Evolutionary conservation across 30 jellyfish, hydroid and myxozoan genomes (phyloP), one percentile per base, ranked within the genome.

Genomic region (Chironex yamaguchii): DNA sequence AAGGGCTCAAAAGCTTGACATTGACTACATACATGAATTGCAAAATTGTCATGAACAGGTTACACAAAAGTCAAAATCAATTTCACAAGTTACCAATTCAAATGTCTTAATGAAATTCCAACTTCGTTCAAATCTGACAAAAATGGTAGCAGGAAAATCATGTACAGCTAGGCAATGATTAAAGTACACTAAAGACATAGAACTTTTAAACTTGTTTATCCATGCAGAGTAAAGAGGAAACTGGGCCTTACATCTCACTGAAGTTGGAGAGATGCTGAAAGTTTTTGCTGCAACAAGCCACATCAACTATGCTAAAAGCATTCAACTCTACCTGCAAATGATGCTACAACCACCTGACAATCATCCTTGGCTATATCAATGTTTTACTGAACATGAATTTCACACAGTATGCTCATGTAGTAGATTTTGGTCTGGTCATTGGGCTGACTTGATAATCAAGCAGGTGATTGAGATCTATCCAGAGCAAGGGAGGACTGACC

Each of bases 231-330:
- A 89, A 54, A 82, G 89, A 28, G 92, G 92, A 24, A 74, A 82
- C 65, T 82, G 90, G 82, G 42, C 25, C 36, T 51, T 62, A 32
- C 82, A 82, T 54, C 90, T 82, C 49, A 34, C n/a, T 30, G 80
- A 79, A n/a, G 81, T 82, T 3, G 22, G 90, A 22, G 29, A 62
- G 49, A 85, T 85, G 93, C 25, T 85, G 34, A 85, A 76, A 49
- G 58, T 75, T 21, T 85, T 75, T 62, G 95, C 92, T 67, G 92
- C 93, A 25, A 33, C 95, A 20, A 93, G 92, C 33, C 88, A 63
- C 29, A 65, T 52, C 51, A 49, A 85, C 88, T 82, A 82, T 82
- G 92, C 92, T 29, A 82, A 68, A 63, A 82, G 90, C 50, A 64
- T 89, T n/a, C 42, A 82, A 50, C 91, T 82, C 35, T 69, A 82